Base-by-base conservation (phyloP, 2,113 vertebrate genomes). In the Picathartes gymnocephalus region DNA sequence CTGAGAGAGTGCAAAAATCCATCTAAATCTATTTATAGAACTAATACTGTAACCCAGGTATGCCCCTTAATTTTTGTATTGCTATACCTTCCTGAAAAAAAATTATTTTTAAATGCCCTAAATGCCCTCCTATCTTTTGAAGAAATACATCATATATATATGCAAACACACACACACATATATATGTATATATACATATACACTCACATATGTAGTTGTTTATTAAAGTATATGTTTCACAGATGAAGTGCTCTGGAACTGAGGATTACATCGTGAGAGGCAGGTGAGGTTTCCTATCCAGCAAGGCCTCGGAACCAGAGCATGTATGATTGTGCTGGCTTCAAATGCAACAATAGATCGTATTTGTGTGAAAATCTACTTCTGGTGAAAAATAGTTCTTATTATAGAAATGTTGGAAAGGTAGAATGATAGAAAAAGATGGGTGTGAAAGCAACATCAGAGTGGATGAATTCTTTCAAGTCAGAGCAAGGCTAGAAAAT, bases 401-500 rank as follows among this genome's bases (percentile, higher is more conserved):
- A 39, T 42, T 76, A 37, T 23, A 86, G 56, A 94, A 78, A 78
- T 77, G 57, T 17, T 78, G 13, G 24, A 50, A 86, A 72, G 6
- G 54, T 42, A 7, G 33, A 48, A 48, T 69, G n/a, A 62, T 53
- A 79, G 51, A 66, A 72, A 25, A 71, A 81, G 42, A 72, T 79
- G 23, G 3, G 7, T 79, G 16, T 72, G 21, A 86, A 95, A 92
- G 64, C 12, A 81, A 48, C 47, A 86, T 81, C 60, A 91, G 40
- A 84, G 53, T 45, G 4, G 35, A 89, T 65, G 28, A 27, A 84
- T 79, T 83, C 51, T 88, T 92, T 93, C 37, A 72, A 84, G 77
- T 78, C 28, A 79, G 48, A 87, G 17, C 60, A 81, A 84, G 10
- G 13, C 4, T 87, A 94, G 93, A 81, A 84, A 93, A 89, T 91